Evolutionary conservation across 92 coral and sea anemone genomes (phyloP).

Genomic region (Virgularia gustaviana): DNA sequence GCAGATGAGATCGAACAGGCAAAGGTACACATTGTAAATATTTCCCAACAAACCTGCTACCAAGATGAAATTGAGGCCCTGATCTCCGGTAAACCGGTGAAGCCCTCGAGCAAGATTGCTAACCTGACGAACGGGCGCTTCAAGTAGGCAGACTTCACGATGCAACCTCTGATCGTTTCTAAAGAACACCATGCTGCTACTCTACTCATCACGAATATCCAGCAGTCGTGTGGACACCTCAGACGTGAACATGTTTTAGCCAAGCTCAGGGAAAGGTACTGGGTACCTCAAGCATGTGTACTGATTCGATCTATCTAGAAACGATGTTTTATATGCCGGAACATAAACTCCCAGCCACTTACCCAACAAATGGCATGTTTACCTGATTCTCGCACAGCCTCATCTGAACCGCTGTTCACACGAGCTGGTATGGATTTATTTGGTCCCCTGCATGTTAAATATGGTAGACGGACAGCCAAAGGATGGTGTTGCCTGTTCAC

Average conservation of each 20-base stretch:
- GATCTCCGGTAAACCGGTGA: constrained; percentile 27
- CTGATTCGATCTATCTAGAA: constrained; percentile 40
- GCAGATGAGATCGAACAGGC: constrained; percentile 51
- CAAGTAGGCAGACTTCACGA: constrained; percentile 30
- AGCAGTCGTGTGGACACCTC: constrained; percentile 47
- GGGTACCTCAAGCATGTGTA: constrained; percentile 56
- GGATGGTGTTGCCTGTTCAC: no score
- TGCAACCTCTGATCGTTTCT: constrained; percentile 46
- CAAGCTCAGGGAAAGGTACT: constrained; percentile 52
- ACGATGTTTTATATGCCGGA: constrained; percentile 46
- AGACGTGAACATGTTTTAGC: constrained; percentile 59
- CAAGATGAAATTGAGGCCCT: constrained; percentile 39
- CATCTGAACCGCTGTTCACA: constrained; percentile 45
- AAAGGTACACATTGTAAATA: constrained; percentile 36
- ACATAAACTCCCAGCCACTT: constrained; percentile 38
- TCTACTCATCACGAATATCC: constrained; percentile 47
- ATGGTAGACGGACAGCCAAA: no score
- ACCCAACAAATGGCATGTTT: constrained; percentile 55
- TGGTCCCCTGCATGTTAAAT: no score
- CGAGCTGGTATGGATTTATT: no score
- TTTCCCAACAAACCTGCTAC: constrained; percentile 47
- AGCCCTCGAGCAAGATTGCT: constrained; percentile 54
- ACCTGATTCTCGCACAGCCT: constrained; percentile 25
- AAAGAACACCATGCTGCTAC: constrained; percentile 42
- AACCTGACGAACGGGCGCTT: constrained; percentile 52